These are phyloP conservation scores for Gnathochromis pfefferi DNA, from an alignment of 2,113 vertebrate species.

Conservation along the genomic window DNA sequence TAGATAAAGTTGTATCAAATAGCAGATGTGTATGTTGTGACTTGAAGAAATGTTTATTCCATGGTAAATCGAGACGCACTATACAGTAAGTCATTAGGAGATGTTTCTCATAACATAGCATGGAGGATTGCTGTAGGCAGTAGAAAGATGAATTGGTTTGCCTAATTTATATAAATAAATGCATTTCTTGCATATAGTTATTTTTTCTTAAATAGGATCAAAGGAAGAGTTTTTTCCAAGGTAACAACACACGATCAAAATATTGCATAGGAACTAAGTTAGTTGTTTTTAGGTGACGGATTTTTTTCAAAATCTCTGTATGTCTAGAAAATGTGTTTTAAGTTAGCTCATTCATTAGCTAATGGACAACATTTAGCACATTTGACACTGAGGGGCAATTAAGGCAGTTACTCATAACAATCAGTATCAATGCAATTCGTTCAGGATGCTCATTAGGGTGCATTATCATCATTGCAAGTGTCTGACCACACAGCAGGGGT, in stretches of 20 bases:
- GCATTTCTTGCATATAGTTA: background rate
- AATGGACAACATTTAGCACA: background rate
- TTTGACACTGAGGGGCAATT: background rate
- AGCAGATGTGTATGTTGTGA: background rate
- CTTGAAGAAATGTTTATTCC: background rate
- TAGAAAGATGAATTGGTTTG: background rate
- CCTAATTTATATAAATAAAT: background rate
- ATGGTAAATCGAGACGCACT: background rate
- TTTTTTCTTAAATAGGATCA: background rate
- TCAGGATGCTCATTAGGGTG: slow-evolving; percentile 1
- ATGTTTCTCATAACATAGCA: background rate
- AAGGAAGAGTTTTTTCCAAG: background rate
- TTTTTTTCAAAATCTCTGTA: background rate
- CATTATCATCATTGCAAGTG: slow-evolving; percentile 6
- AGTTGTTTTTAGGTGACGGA: background rate
- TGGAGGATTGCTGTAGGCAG: background rate
- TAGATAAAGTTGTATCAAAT: fast-evolving
- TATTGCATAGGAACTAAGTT: background rate
- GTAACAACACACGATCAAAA: fast-evolving
- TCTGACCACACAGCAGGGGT: background rate
- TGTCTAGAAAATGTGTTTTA: background rate
- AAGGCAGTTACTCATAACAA: background rate
- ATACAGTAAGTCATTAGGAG: background rate
- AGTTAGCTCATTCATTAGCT: background rate
- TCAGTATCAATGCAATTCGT: background rate